A percentile compares a stretch with the other conserved stretches of the same genome.
Conservation (phyloP, 2,113 vertebrate genomes). For the Pseudorectes ferrugineus region DNA sequence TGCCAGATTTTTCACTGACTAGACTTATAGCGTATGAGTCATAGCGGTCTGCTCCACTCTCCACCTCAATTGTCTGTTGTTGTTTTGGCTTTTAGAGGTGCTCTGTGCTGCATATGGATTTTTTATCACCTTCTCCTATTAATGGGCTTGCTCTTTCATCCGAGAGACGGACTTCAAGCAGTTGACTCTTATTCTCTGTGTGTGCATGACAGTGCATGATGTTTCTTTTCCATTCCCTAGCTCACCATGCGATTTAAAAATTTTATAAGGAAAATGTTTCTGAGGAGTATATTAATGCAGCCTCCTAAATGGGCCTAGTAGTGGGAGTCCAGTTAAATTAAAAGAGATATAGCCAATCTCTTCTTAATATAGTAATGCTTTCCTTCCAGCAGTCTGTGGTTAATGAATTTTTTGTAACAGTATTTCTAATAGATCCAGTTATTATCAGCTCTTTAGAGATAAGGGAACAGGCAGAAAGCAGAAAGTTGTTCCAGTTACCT, state of each 20-base stretch:
- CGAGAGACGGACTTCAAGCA: not conserved
- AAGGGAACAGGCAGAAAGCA: not conserved
- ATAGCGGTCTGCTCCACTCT: not conserved
- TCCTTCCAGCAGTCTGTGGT: not conserved
- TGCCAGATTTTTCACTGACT: slow-evolving; percentile 41
- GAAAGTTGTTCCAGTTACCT: not conserved
- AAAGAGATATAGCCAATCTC: not conserved
- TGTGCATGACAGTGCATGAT: not conserved
- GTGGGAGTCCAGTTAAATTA: not conserved
- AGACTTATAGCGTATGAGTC: slow-evolving; percentile 32
- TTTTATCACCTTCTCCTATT: not conserved
- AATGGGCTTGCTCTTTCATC: not conserved
- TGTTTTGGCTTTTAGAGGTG: slow-evolving; percentile 18
- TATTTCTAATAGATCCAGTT: not conserved
- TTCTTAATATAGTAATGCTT: not conserved
- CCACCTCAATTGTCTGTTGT: slow-evolving; percentile 1
- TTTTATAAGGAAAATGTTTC: not conserved
- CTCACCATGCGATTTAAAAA: not conserved
- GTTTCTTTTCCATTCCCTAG: not conserved
- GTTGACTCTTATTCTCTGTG: not conserved
- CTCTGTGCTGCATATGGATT: not conserved
- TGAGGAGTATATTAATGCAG: not conserved
- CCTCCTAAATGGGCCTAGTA: not conserved
- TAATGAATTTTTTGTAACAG: not conserved
- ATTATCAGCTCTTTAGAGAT: not conserved